Evolutionary conservation across 2,888 invertebrate species (phyloP).

Genomic region (Sabatieria punctata): DNA sequence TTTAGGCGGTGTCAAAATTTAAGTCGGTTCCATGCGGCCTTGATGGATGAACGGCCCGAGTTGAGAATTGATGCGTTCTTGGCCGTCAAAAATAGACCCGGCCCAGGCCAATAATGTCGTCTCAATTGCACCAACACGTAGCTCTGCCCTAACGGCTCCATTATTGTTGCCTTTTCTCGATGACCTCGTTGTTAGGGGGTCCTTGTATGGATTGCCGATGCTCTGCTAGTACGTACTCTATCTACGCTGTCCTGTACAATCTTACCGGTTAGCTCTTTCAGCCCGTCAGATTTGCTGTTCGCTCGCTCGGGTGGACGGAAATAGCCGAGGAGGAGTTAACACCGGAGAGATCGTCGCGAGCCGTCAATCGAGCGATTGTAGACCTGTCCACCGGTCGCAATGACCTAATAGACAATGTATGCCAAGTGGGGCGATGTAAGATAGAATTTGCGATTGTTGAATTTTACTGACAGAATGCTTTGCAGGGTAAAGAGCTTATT

Average conservation of each 20-base stretch:
- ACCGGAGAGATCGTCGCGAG: constrained; percentile 79
- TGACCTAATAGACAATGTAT: constrained; percentile 53
- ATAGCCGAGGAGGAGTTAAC: constrained; percentile 86
- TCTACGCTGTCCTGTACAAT: no score
- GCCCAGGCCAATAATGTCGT: neutral
- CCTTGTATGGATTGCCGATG: constrained; percentile 6
- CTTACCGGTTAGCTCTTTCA: no score
- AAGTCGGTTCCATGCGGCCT: no score
- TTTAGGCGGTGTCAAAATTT: no score
- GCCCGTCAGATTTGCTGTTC: constrained; percentile 43
- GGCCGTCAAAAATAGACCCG: no score
- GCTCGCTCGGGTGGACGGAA: constrained; percentile 86
- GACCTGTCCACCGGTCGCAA: constrained; percentile 76
- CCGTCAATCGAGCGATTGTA: constrained; percentile 88
- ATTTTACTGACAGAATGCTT: neutral
- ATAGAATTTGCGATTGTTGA: neutral
- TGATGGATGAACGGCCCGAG: neutral
- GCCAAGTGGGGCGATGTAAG: constrained; percentile 86
- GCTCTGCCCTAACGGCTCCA: no score
- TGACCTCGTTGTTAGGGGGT: constrained; percentile 3
- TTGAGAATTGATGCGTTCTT: neutral
- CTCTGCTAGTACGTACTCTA: constrained; percentile 4
- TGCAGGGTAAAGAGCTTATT: constrained; percentile 85
- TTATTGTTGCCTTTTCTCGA: no score
- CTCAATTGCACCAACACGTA: no score